phyloP scores from a whole-genome alignment of 2,113 vertebrate genomes.

The Mesitornis unicolor region DNA sequence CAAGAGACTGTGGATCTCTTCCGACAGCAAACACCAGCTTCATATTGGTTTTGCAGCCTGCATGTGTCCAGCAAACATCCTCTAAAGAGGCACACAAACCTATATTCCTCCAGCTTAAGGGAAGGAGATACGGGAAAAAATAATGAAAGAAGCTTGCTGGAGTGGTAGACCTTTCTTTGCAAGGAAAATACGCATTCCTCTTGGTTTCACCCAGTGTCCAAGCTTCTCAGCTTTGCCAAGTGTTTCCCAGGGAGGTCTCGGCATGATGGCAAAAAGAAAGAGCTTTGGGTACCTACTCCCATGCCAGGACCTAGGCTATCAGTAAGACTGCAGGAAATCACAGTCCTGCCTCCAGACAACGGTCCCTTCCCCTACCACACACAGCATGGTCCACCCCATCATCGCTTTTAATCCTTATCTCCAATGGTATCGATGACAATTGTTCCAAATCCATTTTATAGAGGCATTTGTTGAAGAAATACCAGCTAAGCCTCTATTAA shows the following conservation, averaged over 20 bases:
- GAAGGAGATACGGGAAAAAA: background rate
- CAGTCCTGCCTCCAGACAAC: background rate
- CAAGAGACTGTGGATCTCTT: background rate
- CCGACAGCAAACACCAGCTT: background rate
- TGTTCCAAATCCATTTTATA: background rate
- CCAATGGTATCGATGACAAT: background rate
- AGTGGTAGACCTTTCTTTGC: background rate
- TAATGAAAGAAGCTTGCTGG: background rate
- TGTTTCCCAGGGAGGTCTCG: background rate
- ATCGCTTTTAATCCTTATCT: background rate
- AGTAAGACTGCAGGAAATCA: background rate
- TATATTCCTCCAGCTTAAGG: background rate
- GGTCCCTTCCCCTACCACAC: background rate
- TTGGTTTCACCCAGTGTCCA: fast-evolving
- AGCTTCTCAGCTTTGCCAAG: background rate
- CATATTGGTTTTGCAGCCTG: background rate
- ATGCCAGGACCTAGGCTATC: background rate
- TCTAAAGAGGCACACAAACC: background rate
- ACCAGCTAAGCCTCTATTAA: background rate
- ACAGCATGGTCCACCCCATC: fast-evolving
- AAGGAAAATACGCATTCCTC: background rate
- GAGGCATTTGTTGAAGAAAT: background rate
- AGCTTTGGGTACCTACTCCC: background rate
- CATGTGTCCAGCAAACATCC: background rate
- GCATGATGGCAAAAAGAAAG: background rate